A percentile compares a stretch with the other conserved stretches of the same genome.
Evolutionary conservation across 1,140 invertebrate species (phyloP).

Genomic region (Sitobion miscanthi): DNA sequence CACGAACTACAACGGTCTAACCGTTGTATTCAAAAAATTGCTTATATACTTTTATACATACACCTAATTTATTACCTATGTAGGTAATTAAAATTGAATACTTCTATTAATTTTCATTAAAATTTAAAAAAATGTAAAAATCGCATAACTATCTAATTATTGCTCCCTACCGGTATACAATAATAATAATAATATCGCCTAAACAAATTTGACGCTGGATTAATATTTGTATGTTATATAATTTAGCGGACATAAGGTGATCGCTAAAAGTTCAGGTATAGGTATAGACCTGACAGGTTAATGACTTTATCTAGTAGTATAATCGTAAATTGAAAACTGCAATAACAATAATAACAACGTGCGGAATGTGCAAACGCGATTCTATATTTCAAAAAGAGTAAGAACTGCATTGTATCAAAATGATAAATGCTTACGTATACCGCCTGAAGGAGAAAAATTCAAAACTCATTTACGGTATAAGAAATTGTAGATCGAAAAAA

Average conservation of each 20-base stretch:
- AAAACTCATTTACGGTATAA: background rate
- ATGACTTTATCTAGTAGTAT: background rate
- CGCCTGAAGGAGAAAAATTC: background rate
- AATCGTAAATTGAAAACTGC: background rate
- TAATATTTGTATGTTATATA: background rate
- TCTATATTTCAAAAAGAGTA: background rate
- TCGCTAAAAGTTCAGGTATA: background rate
- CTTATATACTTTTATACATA: background rate
- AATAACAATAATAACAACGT: background rate
- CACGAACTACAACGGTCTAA: conserved; percentile 2
- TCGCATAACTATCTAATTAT: background rate
- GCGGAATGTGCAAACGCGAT: background rate
- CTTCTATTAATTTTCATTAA: background rate
- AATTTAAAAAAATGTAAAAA: conserved; percentile 34
- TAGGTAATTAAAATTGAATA: background rate
- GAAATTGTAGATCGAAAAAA: background rate
- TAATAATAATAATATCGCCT: background rate
- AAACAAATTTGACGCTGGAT: background rate
- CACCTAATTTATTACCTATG: background rate
- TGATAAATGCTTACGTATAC: background rate
- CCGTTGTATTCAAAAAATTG: background rate
- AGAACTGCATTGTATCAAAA: background rate
- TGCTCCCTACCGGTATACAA: background rate
- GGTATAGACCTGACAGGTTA: background rate
- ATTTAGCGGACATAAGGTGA: background rate